phyloP scores from a whole-genome alignment of 2,888 invertebrate genomes.

The Euclidia mi region DNA sequence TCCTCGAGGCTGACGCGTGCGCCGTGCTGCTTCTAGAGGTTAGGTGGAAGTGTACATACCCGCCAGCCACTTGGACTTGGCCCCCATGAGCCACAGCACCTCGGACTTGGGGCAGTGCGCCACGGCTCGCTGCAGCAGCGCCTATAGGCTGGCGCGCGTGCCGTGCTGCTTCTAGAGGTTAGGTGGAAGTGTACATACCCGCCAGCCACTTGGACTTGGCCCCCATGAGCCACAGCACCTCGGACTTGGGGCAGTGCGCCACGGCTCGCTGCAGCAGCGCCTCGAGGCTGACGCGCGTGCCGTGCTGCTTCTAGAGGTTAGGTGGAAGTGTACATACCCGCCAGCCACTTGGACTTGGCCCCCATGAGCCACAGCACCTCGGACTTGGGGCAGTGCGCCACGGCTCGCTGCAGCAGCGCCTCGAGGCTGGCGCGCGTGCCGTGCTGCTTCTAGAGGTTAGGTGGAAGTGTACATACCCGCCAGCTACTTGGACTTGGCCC shows the following conservation, averaged over 20 bases:
- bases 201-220: slow-evolving; percentile 82
- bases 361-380: slow-evolving; percentile 99
- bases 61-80: too few relatives aligned
- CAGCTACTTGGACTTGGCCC: slow-evolving; percentile 99
- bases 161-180: too few relatives aligned
- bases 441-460: slow-evolving; percentile 98
- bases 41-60: too few relatives aligned
- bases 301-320: slow-evolving; percentile 99
- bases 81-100: too few relatives aligned
- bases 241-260: slow-evolving; percentile 99
- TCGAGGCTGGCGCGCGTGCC: slow-evolving; percentile 98
- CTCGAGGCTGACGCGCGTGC: slow-evolving; percentile 97
- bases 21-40: too few relatives aligned
- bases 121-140: too few relatives aligned
- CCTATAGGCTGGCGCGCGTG: too few relatives aligned
- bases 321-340: slow-evolving; percentile 90
- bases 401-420: slow-evolving; percentile 96
- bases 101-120: too few relatives aligned
- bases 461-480: slow-evolving; percentile 91
- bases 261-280: slow-evolving; percentile 97
- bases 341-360: slow-evolving; percentile 99
- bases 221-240: slow-evolving; percentile 99
- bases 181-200: too few relatives aligned
- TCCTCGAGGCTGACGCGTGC: too few relatives aligned
- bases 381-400: slow-evolving; percentile 99